Evolutionary conservation across 2,888 invertebrate genomes (phyloP).

Genomic region (Limulus polyphemus): DNA sequence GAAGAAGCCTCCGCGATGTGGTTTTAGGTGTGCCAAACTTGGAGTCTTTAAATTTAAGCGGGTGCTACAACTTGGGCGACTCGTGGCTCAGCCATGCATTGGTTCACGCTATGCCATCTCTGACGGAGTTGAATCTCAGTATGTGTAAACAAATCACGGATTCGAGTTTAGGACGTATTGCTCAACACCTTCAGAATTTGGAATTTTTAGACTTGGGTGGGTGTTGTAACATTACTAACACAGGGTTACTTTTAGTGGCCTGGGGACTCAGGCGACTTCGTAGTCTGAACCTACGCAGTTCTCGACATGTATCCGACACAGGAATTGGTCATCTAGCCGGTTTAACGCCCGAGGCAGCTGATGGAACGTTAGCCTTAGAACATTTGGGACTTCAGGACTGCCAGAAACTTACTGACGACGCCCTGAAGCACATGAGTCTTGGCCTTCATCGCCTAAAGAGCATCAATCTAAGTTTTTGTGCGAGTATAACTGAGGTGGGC

Average conservation of each 20-base stretch:
- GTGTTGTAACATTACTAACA: conserved; percentile 79
- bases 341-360: conserved; percentile 22
- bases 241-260: conserved; percentile 69
- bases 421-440: conserved; percentile 66
- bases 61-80: conserved; percentile 87
- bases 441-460: conserved; percentile 64
- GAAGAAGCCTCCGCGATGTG: conserved; percentile 69
- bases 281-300: conserved; percentile 73
- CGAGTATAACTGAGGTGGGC: conserved; percentile 84
- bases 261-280: conserved; percentile 75
- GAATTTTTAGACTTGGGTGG: conserved; percentile 81
- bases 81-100: conserved; percentile 70
- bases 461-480: conserved; percentile 86
- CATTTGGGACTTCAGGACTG: conserved; percentile 85
- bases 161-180: conserved; percentile 59
- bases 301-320: conserved; percentile 81
- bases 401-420: conserved; percentile 82
- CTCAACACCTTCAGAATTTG: conserved; percentile 45
- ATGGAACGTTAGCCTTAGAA: conserved; percentile 55
- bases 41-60: conserved; percentile 75
- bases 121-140: conserved; percentile 71
- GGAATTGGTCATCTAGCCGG: conserved; percentile 68
- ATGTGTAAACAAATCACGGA: conserved; percentile 94
- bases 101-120: conserved; percentile 50
- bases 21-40: conserved; percentile 71